phyloP scores from a whole-genome alignment of 2,888 invertebrate genomes.

The Alentia gelatinosa region DNA sequence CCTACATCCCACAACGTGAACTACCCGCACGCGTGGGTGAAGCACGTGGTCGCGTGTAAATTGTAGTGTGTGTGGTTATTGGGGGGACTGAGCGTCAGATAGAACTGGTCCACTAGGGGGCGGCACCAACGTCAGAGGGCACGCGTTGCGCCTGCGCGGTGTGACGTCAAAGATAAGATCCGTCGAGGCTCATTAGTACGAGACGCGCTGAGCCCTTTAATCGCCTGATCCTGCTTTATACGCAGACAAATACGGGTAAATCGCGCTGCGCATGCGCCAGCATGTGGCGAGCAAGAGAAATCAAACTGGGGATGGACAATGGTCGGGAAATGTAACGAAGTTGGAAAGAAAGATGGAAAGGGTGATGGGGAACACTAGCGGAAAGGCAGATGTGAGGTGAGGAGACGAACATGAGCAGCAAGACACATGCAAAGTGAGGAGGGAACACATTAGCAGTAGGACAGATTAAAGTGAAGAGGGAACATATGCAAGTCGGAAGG shows the following conservation, averaged over 20 bases:
- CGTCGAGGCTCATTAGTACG: neutral
- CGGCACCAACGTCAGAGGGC: neutral
- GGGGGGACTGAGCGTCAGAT: neutral
- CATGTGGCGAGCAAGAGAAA: no score
- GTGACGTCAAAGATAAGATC: slow-evolving; percentile 4
- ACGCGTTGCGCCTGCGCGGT: neutral
- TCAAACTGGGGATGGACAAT: neutral
- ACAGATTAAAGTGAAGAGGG: no score
- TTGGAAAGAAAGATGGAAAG: neutral
- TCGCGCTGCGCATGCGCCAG: neutral
- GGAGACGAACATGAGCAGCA: neutral
- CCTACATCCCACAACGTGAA: neutral
- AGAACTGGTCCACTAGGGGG: neutral
- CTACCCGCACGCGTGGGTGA: neutral
- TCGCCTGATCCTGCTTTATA: neutral
- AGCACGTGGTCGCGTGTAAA: neutral
- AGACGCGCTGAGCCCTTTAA: neutral
- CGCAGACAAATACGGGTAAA: neutral
- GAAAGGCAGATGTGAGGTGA: neutral
- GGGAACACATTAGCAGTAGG: no score
- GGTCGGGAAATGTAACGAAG: neutral
- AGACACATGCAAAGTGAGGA: neutral
- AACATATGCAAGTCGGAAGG: neutral
- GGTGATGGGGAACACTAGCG: neutral
- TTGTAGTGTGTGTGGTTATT: no score